These are phyloP conservation scores for Pedicia rivosa DNA, from an alignment of 2,888 invertebrate genomes.

Conservation along the genomic window DNA sequence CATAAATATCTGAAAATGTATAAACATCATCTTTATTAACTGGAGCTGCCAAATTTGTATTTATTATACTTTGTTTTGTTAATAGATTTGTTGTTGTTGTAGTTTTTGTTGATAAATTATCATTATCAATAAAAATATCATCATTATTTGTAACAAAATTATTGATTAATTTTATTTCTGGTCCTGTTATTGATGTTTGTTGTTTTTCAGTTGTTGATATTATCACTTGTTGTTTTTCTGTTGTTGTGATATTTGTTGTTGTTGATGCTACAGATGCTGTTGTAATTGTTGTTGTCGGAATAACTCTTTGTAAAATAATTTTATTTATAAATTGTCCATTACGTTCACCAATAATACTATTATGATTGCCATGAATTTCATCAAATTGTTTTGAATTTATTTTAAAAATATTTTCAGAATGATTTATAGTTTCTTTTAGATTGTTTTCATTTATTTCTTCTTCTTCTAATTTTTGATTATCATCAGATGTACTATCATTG, in stretches of 20 bases:
- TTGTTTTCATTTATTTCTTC: not conserved
- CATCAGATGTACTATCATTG: not conserved
- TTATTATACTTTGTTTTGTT: not conserved
- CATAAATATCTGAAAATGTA: too few species aligned
- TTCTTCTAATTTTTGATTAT: slow-evolving; percentile 9
- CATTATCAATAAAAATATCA: not conserved
- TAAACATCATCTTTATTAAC: too few species aligned
- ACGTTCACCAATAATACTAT: slow-evolving; percentile 21
- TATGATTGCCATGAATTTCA: slow-evolving; percentile 2
- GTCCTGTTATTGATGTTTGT: not conserved
- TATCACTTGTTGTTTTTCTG: not conserved
- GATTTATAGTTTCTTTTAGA: not conserved
- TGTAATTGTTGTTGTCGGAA: not conserved
- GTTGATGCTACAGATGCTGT: not conserved
- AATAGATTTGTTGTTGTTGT: not conserved
- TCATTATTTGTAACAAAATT: too few species aligned
- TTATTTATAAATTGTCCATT: slow-evolving; percentile 23
- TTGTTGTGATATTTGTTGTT: not conserved
- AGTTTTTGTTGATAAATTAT: not conserved
- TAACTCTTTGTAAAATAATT: slow-evolving; percentile 20
- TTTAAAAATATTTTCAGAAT: slow-evolving; percentile 7
- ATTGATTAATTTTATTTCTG: not conserved
- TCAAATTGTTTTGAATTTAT: not conserved
- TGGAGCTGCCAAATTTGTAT: too few species aligned
- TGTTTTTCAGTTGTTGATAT: not conserved